Conservation (phyloP, 2,113 vertebrate genomes). For the Lagopus leucura region DNA sequence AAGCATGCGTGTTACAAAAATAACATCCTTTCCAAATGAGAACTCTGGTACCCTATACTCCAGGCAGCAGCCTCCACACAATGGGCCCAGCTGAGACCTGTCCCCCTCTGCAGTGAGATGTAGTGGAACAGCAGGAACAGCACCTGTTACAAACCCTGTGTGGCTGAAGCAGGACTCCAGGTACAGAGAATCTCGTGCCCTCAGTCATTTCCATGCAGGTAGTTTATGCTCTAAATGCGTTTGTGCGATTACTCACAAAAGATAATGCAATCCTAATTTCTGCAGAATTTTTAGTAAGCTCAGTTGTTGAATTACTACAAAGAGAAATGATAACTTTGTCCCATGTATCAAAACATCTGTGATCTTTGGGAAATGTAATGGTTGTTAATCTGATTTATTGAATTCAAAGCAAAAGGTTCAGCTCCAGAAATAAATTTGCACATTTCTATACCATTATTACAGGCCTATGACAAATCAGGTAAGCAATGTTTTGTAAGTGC, state of each 20-base stretch:
- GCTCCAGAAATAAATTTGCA: slow-evolving; percentile 48
- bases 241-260: neutral
- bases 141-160: rapidly evolving
- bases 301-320: neutral
- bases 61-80: neutral
- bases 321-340: neutral
- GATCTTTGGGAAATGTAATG: neutral
- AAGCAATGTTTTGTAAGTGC: slow-evolving; percentile 35
- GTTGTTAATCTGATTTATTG: neutral
- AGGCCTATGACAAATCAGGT: slow-evolving; percentile 49
- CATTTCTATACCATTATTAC: slow-evolving; percentile 40
- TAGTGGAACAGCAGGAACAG: neutral
- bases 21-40: no score
- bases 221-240: neutral
- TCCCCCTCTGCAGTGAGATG: rapidly evolving
- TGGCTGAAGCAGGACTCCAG: neutral
- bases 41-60: neutral
- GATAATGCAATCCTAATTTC: neutral
- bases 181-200: neutral
- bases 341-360: neutral
- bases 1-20: rapidly evolving
- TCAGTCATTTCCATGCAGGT: neutral
- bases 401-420: slow-evolving; percentile 57
- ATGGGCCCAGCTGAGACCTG: neutral
- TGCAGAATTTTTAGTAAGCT: neutral